A percentile compares a stretch with the other conserved stretches of the same genome.
These are phyloP conservation scores for Pseudeuparius sepicola DNA, from an alignment of 2,888 invertebrate genomes.

Conservation along the genomic window DNA sequence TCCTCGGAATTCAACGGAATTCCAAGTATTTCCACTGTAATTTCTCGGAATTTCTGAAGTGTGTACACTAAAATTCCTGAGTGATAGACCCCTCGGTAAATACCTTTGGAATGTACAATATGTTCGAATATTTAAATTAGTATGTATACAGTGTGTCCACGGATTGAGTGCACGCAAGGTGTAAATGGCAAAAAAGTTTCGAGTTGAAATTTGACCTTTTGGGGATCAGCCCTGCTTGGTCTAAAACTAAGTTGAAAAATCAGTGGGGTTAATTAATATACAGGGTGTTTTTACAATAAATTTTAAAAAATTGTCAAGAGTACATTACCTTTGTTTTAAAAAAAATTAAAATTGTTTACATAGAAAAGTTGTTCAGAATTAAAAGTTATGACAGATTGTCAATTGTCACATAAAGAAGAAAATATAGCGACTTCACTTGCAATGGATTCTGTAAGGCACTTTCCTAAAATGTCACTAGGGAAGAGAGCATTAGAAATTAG, in stretches of 20 bases:
- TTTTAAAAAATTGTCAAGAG: constrained; percentile 1
- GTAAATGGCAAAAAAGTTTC: constrained; percentile 3
- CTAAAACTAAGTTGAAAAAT: constrained; percentile 2
- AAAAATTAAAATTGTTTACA: constrained; percentile 1
- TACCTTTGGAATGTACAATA: too few relatives aligned
- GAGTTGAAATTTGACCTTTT: constrained; percentile 1
- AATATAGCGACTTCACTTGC: background rate
- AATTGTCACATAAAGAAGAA: background rate
- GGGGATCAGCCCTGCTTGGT: constrained; percentile 2
- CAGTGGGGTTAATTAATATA: constrained; percentile 1
- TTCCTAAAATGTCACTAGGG: too few relatives aligned
- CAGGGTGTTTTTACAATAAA: constrained; percentile 3
- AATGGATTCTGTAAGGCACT: too few relatives aligned
- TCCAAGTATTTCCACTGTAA: too few relatives aligned
- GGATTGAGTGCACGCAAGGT: too few relatives aligned
- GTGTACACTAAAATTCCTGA: too few relatives aligned
- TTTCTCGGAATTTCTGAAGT: too few relatives aligned
- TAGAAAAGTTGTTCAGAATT: constrained; percentile 3
- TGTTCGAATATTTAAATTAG: too few relatives aligned
- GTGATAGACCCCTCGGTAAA: too few relatives aligned
- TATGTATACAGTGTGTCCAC: too few relatives aligned
- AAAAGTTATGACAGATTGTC: constrained; percentile 2
- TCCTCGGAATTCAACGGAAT: too few relatives aligned
- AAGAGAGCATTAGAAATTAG: too few relatives aligned
- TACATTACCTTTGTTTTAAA: constrained; percentile 1